These are phyloP conservation scores for Apantesis nais DNA, from an alignment of 2,888 invertebrate genomes.

Conservation along the genomic window DNA sequence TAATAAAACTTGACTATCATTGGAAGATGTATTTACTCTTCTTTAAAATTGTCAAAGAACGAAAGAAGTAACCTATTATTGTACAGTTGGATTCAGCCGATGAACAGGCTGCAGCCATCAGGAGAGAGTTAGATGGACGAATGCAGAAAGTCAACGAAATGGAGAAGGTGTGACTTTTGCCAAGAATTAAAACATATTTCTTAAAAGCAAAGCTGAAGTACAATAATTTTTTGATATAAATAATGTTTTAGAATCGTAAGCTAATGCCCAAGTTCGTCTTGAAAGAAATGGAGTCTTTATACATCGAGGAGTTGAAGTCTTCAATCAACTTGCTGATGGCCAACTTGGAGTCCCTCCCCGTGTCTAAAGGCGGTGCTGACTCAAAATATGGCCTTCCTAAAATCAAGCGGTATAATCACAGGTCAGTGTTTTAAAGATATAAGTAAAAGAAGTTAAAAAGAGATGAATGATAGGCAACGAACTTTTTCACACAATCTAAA, in stretches of 20 bases:
- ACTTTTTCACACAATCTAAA: constrained; percentile 26
- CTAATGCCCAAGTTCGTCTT: constrained; percentile 99
- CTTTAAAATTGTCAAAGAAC: neutral
- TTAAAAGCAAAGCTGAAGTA: constrained; percentile 8
- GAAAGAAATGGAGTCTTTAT: constrained; percentile 99
- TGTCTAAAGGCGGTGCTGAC: constrained; percentile 98
- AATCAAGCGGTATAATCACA: constrained; percentile 99
- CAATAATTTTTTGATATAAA: neutral
- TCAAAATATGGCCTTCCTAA: constrained; percentile 99
- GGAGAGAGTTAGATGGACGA: constrained; percentile 98
- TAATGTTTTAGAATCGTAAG: constrained; percentile 92
- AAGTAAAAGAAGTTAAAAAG: neutral
- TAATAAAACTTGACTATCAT: neutral
- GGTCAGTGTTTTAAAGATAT: constrained; percentile 86
- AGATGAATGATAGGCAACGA: neutral
- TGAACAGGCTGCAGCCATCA: constrained; percentile 99
- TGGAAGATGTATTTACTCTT: neutral
- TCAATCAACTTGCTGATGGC: constrained; percentile 99
- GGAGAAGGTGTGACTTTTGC: constrained; percentile 90
- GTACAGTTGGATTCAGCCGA: constrained; percentile 98
- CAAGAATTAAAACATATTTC: constrained; percentile 1
- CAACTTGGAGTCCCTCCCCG: constrained; percentile 99
- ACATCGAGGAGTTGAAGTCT: constrained; percentile 98
- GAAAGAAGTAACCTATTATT: constrained; percentile 1
- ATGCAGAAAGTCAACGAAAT: constrained; percentile 98